phyloP scores from a whole-genome alignment of 2,797 vertebrate species.

The Tangara arthus region DNA sequence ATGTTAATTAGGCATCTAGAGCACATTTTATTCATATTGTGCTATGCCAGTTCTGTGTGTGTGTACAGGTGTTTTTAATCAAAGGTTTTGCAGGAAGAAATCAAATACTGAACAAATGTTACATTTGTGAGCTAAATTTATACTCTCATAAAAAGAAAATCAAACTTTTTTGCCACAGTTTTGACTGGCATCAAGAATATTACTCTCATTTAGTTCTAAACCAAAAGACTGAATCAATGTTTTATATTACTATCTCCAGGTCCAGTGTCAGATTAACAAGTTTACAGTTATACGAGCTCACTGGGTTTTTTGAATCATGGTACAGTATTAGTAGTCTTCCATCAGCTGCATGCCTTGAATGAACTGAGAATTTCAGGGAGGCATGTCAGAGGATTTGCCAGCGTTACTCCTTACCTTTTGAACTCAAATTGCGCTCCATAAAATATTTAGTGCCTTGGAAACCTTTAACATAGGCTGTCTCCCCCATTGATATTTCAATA shows the following conservation, averaged over 20 bases:
- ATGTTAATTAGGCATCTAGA: background rate
- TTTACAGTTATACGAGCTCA: background rate
- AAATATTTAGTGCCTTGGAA: background rate
- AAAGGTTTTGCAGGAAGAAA: background rate
- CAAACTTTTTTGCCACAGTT: background rate
- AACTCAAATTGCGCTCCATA: background rate
- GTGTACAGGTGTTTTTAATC: background rate
- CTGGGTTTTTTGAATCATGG: fast-evolving
- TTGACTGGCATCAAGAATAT: background rate
- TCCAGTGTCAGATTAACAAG: background rate
- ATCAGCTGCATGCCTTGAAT: background rate
- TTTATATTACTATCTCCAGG: background rate
- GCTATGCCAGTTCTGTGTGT: background rate
- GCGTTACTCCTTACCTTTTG: background rate
- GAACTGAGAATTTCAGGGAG: background rate
- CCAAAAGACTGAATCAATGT: background rate
- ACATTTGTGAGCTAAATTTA: background rate
- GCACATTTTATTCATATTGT: background rate
- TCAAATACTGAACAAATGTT: background rate
- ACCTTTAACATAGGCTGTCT: background rate
- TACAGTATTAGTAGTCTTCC: background rate
- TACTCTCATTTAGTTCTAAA: background rate
- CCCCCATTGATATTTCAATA: background rate
- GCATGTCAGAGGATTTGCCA: background rate
- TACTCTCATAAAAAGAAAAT: background rate